Evolutionary conservation across 2,888 invertebrate species (phyloP), one percentile per base, ranked within the genome.

Genomic region (Acronicta psi): DNA sequence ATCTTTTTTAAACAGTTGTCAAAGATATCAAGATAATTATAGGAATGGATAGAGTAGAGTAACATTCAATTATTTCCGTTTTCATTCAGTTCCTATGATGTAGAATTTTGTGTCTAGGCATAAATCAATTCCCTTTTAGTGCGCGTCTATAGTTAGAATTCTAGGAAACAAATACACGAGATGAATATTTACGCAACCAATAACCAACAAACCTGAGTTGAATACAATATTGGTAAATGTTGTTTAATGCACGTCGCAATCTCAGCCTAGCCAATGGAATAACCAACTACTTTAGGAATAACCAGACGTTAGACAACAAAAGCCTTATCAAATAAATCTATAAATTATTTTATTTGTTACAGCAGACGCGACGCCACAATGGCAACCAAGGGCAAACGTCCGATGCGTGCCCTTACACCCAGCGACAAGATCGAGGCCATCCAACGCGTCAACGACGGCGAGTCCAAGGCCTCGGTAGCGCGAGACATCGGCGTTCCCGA

Each of bases 401-500:
- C 97, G n/a, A 90, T 97, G 89, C 95, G 97, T 69, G 96, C 96
- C 77, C 94, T 97, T 74, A 96, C 97, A 65, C 96, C 97, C 45
- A 94, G 96, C 67, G 97, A 97, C 85, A 98, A 98, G 91, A 95
- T 98, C 76, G 96, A 96, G 80, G 97, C 97, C 36, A 97, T 98
- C 75, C 96, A 97, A 78, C 94, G 97, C 69, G 97, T 98, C 42
- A 97, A 97, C 92, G 96, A 97, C 85, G 97, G 97, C 50, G 97
- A 97, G 87, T 97, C 97, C 56, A 97, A 98, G 83, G 97, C 98
- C 2, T 97, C 97, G 0, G 97, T 98, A 1, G 97, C 97, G 2
- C 95, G 97, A 3, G 97, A 97, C 85, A 97, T 97, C 82, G 97
- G 97, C 34, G 97, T 98, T 16, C 97, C 98, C 0, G 98, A 98